A percentile compares a stretch with the other conserved stretches of the same genome.
These are phyloP conservation scores for Dysmachus trigonus DNA, from an alignment of 2,888 invertebrate species.

Conservation along the genomic window DNA sequence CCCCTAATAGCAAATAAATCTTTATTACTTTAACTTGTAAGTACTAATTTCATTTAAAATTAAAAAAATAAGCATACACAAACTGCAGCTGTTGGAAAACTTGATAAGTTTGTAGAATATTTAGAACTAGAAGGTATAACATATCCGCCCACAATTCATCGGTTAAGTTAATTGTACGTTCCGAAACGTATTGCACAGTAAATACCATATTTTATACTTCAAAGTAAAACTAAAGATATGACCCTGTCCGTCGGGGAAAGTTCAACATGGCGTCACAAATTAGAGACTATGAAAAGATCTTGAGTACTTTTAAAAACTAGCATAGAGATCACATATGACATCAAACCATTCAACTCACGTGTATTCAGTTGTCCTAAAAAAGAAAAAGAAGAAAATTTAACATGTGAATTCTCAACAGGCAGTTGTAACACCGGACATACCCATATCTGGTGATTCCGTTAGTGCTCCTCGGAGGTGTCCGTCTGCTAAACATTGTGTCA, in stretches of 20 bases:
- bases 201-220: not conserved
- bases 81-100: no score
- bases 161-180: no score
- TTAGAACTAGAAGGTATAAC: no score
- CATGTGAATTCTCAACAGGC: not conserved
- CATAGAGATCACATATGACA: not conserved
- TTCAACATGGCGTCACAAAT: not conserved
- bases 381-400: constrained; percentile 46
- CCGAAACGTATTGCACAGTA: not conserved
- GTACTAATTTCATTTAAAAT: no score
- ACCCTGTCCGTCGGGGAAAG: not conserved
- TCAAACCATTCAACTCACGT: not conserved
- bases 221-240: not conserved
- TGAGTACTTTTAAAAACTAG: no score
- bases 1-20: no score
- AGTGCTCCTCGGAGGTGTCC: constrained; percentile 74
- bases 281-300: not conserved
- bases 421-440: constrained; percentile 52
- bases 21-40: no score
- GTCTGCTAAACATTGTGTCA: constrained; percentile 84
- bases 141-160: no score
- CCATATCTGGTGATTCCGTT: constrained; percentile 64
- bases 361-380: not conserved
- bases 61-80: no score
- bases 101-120: no score